A percentile compares a stretch with the other conserved stretches of the same genome.
Evolutionary conservation across 1,140 invertebrate species (phyloP).

Genomic region (Drosophila mauritiana): DNA sequence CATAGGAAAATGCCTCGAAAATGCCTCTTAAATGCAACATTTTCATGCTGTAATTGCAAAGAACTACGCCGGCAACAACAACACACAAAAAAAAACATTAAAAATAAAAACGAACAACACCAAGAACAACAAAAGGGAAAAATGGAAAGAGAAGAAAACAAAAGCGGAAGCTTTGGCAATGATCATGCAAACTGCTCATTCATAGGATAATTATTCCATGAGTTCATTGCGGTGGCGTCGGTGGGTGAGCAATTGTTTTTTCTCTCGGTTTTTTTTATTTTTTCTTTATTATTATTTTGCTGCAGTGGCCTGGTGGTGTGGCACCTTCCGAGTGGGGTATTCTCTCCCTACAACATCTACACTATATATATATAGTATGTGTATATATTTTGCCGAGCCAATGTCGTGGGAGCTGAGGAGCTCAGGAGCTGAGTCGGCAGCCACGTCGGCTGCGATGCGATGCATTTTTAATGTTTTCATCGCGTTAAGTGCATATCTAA

Average conservation of each 20-base stretch:
- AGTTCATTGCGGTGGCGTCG: slow-evolving; percentile 62
- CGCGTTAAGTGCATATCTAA: slow-evolving; percentile 70
- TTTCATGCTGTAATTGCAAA: slow-evolving; percentile 81
- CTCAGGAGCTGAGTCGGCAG: slow-evolving; percentile 46
- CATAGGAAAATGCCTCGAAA: slow-evolving; percentile 66
- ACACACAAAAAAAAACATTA: slow-evolving; percentile 19
- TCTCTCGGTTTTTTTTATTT: slow-evolving; percentile 7
- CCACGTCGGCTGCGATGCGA: slow-evolving; percentile 27
- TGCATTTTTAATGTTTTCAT: slow-evolving; percentile 76
- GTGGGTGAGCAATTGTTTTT: slow-evolving; percentile 50
- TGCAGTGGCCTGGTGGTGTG: slow-evolving; percentile 35
- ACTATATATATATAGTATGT: background rate
- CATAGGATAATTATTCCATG: slow-evolving; percentile 83
- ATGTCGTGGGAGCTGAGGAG: slow-evolving; percentile 69
- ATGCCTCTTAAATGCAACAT: slow-evolving; percentile 79
- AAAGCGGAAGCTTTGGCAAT: slow-evolving; percentile 83
- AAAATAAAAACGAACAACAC: slow-evolving; percentile 51
- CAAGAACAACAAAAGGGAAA: slow-evolving; percentile 52
- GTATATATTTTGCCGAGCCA: slow-evolving; percentile 21
- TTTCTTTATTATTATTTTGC: slow-evolving; percentile 11
- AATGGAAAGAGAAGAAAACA: slow-evolving; percentile 68
- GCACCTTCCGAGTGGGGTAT: slow-evolving; percentile 52
- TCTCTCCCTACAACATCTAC: slow-evolving; percentile 27
- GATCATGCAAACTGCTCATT: slow-evolving; percentile 83
- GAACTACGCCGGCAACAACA: slow-evolving; percentile 23